These are phyloP conservation scores for Agrypnus murinus DNA, from an alignment of 2,888 invertebrate genomes.

Conservation along the genomic window DNA sequence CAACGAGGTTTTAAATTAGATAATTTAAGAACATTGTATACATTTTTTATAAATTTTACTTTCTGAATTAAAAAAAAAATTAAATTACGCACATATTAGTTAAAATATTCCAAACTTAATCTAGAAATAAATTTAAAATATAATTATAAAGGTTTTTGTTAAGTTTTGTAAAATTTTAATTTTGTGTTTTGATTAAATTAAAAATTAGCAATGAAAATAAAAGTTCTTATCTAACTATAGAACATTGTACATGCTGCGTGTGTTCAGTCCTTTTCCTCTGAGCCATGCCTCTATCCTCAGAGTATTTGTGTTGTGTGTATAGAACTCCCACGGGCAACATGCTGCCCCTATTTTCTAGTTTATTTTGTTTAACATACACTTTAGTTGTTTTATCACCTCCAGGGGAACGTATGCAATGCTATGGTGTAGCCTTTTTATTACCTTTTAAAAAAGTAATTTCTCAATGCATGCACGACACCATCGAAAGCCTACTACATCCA, in stretches of 20 bases:
- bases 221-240: background rate
- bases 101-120: too few relatives aligned
- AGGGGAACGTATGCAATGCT: slow-evolving; percentile 22
- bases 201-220: too few relatives aligned
- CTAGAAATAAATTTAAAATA: too few relatives aligned
- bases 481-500: background rate
- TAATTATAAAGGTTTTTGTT: too few relatives aligned
- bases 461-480: background rate
- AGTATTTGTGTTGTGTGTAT: slow-evolving; percentile 11
- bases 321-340: slow-evolving; percentile 8
- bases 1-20: too few relatives aligned
- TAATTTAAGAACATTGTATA: too few relatives aligned
- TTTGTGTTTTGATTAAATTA: too few relatives aligned
- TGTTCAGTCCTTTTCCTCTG: slow-evolving; percentile 15
- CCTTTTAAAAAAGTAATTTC: background rate
- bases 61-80: too few relatives aligned
- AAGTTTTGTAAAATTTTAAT: too few relatives aligned
- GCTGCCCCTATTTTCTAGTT: slow-evolving; percentile 20
- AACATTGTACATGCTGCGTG: slow-evolving; percentile 10
- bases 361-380: slow-evolving; percentile 31
- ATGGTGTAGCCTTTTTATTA: slow-evolving; percentile 18
- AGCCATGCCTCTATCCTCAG: slow-evolving; percentile 10
- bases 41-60: too few relatives aligned
- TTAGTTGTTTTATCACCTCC: slow-evolving; percentile 23
- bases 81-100: too few relatives aligned